These are phyloP conservation scores for Platorchestia sp. DNA, from an alignment of 1,140 invertebrate species.

Conservation along the genomic window DNA sequence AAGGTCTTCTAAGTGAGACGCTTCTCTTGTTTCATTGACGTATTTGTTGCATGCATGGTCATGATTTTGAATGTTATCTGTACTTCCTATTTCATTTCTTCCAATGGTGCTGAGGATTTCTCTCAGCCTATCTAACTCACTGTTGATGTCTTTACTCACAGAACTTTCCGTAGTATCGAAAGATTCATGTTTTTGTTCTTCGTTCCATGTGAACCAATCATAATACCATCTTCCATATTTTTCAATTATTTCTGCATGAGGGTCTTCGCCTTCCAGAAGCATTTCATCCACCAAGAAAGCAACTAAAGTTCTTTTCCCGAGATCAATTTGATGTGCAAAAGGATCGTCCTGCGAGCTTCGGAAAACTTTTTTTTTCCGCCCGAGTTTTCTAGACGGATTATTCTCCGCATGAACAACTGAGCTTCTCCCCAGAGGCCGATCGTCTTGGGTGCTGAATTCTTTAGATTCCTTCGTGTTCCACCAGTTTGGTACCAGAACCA, in stretches of 20 bases:
- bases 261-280: constrained; percentile 6
- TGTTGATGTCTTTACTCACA: not conserved
- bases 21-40: not conserved
- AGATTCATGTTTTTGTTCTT: not conserved
- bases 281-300: constrained; percentile 1
- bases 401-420: not conserved
- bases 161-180: not conserved
- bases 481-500: constrained; percentile 23
- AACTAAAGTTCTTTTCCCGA: not conserved
- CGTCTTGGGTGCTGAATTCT: not conserved
- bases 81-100: not conserved
- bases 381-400: not conserved
- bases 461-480: not conserved
- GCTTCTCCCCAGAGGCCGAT: not conserved
- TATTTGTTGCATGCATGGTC: not conserved
- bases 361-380: not conserved
- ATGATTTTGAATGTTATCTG: not conserved
- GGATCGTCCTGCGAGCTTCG: not conserved
- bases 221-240: constrained; percentile 12
- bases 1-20: not conserved
- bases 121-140: not conserved
- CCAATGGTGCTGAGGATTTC: not conserved
- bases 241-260: constrained; percentile 31
- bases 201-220: constrained; percentile 22
- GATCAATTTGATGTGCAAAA: not conserved